These are phyloP conservation scores for Cloeon dipterum DNA, from an alignment of 2,888 invertebrate genomes.

Conservation along the genomic window DNA sequence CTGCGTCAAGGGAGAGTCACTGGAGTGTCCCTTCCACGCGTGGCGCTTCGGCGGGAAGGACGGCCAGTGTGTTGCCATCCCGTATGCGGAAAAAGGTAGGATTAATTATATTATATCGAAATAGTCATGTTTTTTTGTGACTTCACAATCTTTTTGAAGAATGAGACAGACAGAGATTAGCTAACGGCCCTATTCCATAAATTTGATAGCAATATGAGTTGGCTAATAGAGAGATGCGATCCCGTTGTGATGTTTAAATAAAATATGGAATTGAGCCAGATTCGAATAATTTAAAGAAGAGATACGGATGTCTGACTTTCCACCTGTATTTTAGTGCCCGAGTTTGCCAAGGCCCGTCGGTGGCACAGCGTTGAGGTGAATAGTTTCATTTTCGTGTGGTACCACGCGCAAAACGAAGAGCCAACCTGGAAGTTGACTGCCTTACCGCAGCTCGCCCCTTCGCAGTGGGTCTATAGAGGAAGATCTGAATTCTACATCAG, in stretches of 20 bases:
- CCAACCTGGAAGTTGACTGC: constrained; percentile 43
- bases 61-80: constrained; percentile 51
- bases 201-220: too few species aligned
- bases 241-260: too few species aligned
- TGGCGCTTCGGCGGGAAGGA: constrained; percentile 59
- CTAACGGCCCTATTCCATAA: too few species aligned
- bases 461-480: constrained; percentile 42
- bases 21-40: constrained; percentile 75
- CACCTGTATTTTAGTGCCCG: constrained; percentile 43
- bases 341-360: constrained; percentile 37
- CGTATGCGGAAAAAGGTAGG: constrained; percentile 34
- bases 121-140: too few species aligned
- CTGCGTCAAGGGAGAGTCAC: constrained; percentile 37
- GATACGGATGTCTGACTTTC: too few species aligned
- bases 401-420: constrained; percentile 42
- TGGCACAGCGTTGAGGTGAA: constrained; percentile 49
- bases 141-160: too few species aligned
- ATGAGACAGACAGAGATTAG: too few species aligned
- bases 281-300: too few species aligned
- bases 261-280: too few species aligned
- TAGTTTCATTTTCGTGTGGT: constrained; percentile 59
- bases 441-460: constrained; percentile 26
- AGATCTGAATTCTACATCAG: constrained; percentile 53
- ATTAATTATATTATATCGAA: neutral
- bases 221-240: too few species aligned